phyloP scores from a whole-genome alignment of 2,113 vertebrate species.

The Oncorhynchus nerka region DNA sequence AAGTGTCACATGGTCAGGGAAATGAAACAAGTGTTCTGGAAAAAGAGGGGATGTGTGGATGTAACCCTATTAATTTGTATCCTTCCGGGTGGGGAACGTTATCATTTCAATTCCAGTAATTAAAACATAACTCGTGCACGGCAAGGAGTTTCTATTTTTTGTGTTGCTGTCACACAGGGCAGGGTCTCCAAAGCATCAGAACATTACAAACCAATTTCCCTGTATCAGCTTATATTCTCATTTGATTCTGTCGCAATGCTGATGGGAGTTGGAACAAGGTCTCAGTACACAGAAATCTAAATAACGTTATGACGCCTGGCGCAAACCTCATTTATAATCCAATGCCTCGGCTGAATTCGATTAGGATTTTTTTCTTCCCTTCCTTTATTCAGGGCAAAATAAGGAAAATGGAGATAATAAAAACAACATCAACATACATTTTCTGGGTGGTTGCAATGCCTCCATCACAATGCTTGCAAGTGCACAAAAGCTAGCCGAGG shows the following conservation, averaged over 20 bases:
- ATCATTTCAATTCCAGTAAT: conserved; percentile 74
- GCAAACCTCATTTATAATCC: conserved; percentile 99
- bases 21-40: conserved; percentile 31
- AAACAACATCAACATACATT: conserved; percentile 67
- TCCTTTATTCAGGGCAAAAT: conserved; percentile 84
- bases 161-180: conserved; percentile 64
- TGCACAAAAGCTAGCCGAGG: conserved; percentile 61
- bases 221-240: conserved; percentile 96
- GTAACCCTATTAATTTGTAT: conserved; percentile 66
- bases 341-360: conserved; percentile 92
- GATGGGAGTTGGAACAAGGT: conserved; percentile 95
- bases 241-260: conserved; percentile 94
- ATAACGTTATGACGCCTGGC: conserved; percentile 93
- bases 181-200: conserved; percentile 88
- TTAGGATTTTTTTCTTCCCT: conserved; percentile 79
- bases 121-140: conserved; percentile 73
- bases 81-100: conserved; percentile 58
- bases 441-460: conserved; percentile 46
- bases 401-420: conserved; percentile 72
- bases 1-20: conserved; percentile 22
- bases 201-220: conserved; percentile 98
- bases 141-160: conserved; percentile 65
- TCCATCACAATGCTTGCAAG: conserved; percentile 45
- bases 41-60: conserved; percentile 40
- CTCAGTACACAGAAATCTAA: conserved; percentile 95